phyloP scores from a whole-genome alignment of 2,113 vertebrate genomes.

The Tachysurus fulvidraco region DNA sequence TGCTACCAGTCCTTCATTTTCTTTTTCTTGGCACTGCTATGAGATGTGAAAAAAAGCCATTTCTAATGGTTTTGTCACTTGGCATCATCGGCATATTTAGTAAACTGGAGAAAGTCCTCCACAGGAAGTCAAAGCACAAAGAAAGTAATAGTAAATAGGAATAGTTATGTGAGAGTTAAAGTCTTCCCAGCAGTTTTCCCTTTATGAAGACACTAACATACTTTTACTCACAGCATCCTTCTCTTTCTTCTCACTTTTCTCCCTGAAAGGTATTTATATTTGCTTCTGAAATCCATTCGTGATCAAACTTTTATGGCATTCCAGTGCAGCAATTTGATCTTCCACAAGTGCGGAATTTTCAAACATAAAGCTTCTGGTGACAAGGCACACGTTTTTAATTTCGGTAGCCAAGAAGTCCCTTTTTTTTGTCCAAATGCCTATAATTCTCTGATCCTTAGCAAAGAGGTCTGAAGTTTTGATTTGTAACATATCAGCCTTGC shows the following conservation, averaged over 20 bases:
- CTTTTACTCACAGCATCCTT: not conserved
- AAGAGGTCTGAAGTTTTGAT: slow-evolving; percentile 65
- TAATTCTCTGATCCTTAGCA: slow-evolving; percentile 55
- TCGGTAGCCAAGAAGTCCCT: slow-evolving; percentile 53
- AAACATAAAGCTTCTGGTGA: not conserved
- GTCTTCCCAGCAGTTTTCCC: not conserved
- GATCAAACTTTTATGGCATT: not conserved
- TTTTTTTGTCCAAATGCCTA: slow-evolving; percentile 42
- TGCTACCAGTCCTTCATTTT: not conserved
- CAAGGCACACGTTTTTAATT: slow-evolving; percentile 27
- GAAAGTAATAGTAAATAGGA: not conserved
- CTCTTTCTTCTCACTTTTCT: not conserved
- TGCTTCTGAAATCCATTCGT: not conserved
- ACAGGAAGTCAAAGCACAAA: not conserved
- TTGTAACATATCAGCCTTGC: slow-evolving; percentile 64
- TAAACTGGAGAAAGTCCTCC: not conserved
- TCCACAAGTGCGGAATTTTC: not conserved
- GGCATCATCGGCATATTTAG: not conserved
- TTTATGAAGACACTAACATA: not conserved
- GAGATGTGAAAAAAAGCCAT: not conserved
- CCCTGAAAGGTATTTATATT: not conserved
- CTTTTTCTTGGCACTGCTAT: slow-evolving; percentile 35
- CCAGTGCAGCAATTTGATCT: not conserved
- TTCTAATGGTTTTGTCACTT: not conserved
- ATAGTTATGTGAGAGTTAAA: not conserved